Conservation (phyloP, 2,888 invertebrate species). For the Netelia fuscicornis region DNA sequence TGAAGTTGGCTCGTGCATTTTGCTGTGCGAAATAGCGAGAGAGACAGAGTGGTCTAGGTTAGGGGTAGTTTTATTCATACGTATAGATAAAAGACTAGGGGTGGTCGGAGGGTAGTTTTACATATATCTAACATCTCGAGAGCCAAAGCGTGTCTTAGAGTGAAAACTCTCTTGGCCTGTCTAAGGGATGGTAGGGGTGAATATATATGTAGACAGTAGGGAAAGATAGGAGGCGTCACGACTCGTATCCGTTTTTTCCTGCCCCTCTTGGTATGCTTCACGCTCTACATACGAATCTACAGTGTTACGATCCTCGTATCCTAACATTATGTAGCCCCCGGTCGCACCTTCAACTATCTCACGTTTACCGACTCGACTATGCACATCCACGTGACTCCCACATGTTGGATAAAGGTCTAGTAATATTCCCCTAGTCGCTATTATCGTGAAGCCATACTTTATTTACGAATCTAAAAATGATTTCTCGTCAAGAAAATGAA, state of each 20-base stretch:
- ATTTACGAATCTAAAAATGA: no score
- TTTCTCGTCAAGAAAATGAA: no score
- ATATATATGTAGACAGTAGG: constrained; percentile 2
- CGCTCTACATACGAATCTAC: constrained; percentile 69
- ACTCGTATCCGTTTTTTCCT: constrained; percentile 53
- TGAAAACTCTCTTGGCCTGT: constrained; percentile 68
- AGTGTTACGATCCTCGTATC: constrained; percentile 58
- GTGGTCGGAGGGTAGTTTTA: background rate
- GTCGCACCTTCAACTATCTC: constrained; percentile 44
- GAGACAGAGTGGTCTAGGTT: constrained; percentile 25
- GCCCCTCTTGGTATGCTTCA: constrained; percentile 60
- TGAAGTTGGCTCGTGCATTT: background rate
- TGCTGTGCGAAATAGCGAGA: background rate
- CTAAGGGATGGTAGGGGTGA: constrained; percentile 49
- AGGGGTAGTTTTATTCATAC: constrained; percentile 21
- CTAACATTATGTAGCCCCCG: constrained; percentile 44
- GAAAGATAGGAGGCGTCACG: constrained; percentile 61
- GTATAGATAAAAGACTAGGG: no score
- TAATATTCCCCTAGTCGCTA: constrained; percentile 31
- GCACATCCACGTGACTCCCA: constrained; percentile 65
- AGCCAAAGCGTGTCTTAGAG: constrained; percentile 63
- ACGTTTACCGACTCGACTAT: constrained; percentile 64
- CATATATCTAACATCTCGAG: constrained; percentile 43
- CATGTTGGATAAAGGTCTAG: constrained; percentile 63
- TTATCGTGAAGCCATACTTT: background rate